These are phyloP conservation scores for Stichodactyla helianthus DNA, from an alignment of 64 coral and sea anemone genomes.

Conservation along the genomic window DNA sequence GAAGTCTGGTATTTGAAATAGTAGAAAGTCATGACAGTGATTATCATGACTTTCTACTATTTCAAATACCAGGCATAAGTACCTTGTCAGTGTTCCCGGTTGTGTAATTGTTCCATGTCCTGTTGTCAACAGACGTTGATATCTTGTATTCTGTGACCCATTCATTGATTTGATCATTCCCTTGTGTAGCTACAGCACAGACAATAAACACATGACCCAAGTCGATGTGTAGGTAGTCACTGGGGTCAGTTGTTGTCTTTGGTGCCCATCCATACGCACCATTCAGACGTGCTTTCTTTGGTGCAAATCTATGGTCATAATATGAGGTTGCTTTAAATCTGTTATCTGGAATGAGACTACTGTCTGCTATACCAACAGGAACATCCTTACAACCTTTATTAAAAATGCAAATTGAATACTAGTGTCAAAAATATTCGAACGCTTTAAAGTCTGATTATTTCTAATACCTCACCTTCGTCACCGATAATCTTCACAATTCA, in stretches of 20 bases:
- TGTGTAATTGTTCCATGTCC: background rate
- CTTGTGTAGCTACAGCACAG: constrained; percentile 1
- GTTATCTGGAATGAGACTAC: background rate
- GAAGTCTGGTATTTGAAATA: too few species aligned
- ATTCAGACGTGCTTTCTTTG: background rate
- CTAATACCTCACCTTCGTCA: too few species aligned
- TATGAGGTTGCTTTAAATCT: background rate
- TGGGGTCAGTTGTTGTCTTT: background rate
- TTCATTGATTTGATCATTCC: background rate
- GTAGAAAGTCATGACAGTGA: too few species aligned
- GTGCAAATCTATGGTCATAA: background rate
- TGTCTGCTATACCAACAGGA: constrained; percentile 2
- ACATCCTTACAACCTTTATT: background rate
- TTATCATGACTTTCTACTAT: too few species aligned
- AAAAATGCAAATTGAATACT: too few species aligned
- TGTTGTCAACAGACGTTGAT: background rate
- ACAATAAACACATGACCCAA: background rate
- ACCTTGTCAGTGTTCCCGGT: background rate
- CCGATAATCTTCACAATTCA: too few species aligned
- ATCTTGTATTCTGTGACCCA: background rate
- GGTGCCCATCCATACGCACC: background rate
- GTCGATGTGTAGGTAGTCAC: background rate
- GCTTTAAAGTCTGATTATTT: too few species aligned
- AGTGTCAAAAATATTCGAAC: too few species aligned
- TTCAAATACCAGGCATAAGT: too few species aligned